Percentiles rank a stretch among this genome's conserved stretches.
These are phyloP conservation scores for Loriculus beryllinus DNA, from an alignment of 2,797 vertebrate species.

Conservation along the genomic window DNA sequence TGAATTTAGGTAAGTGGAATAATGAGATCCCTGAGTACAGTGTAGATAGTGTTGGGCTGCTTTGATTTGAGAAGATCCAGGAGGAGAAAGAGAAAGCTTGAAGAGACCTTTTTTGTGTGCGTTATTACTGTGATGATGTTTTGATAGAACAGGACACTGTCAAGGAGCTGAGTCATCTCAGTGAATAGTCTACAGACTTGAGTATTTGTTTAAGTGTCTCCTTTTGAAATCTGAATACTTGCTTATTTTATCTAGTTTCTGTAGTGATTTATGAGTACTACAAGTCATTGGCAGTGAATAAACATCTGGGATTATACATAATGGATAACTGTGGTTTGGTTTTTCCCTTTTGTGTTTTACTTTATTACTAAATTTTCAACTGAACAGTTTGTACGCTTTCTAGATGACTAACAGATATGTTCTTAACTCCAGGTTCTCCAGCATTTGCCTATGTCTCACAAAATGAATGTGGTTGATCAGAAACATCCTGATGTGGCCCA, in stretches of 20 bases:
- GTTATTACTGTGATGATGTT: not conserved
- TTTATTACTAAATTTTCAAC: not conserved
- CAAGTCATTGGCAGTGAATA: not conserved
- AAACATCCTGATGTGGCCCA: not conserved
- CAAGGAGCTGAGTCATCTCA: not conserved
- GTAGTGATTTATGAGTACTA: not conserved
- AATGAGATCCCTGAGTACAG: not conserved
- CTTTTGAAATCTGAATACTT: not conserved
- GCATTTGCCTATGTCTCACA: constrained; percentile 72
- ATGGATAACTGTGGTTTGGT: not conserved
- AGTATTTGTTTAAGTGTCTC: not conserved
- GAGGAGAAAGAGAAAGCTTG: not conserved
- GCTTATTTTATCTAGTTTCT: not conserved
- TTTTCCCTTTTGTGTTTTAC: not conserved
- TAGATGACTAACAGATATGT: not conserved
- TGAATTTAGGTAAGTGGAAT: not conserved
- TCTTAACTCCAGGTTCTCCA: constrained; percentile 71
- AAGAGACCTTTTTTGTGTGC: not conserved
- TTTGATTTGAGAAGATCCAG: not conserved
- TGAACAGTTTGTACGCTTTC: not conserved
- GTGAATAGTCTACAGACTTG: not conserved
- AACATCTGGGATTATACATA: not conserved
- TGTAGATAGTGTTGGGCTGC: not conserved
- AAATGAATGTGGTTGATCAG: constrained; percentile 23
- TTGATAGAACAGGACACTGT: not conserved